These are phyloP conservation scores for Pygathrix nemaeus DNA, from an alignment of 2,113 vertebrate genomes.

Conservation along the genomic window DNA sequence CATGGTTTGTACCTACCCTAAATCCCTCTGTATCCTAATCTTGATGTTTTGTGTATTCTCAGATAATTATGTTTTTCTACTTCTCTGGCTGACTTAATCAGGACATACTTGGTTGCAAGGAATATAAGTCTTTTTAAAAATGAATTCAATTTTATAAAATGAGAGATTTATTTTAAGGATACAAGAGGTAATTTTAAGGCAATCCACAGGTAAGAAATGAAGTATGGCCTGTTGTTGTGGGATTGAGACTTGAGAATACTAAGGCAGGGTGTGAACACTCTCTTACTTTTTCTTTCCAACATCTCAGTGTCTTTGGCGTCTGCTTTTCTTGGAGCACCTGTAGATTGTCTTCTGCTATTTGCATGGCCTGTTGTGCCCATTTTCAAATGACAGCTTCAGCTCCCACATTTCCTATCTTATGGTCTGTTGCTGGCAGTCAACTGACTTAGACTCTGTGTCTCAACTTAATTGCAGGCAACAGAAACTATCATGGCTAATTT, in stretches of 20 bases:
- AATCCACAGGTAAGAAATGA: not conserved
- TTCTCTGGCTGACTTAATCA: conserved; percentile 24
- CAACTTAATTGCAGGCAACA: not conserved
- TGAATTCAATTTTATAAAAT: not conserved
- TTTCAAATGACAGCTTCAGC: not conserved
- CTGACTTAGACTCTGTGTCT: not conserved
- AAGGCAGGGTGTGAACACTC: not conserved
- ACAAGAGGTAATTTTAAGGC: not conserved
- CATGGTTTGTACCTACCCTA: not conserved
- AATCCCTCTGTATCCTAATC: not conserved
- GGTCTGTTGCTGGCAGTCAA: not conserved
- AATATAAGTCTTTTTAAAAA: conserved; percentile 21
- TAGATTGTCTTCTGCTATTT: not conserved
- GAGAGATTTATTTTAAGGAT: not conserved
- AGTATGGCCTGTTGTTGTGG: not conserved
- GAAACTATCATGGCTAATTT: not conserved
- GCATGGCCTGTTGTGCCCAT: not conserved
- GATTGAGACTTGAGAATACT: not conserved
- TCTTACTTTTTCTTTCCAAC: not conserved
- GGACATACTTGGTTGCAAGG: not conserved
- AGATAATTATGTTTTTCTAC: not conserved
- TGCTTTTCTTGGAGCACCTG: not conserved
- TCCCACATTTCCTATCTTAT: not conserved
- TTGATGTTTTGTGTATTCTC: not conserved
- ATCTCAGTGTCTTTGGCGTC: not conserved